A percentile compares a stretch with the other conserved stretches of the same genome.
phyloP scores from a whole-genome alignment of 2,888 invertebrate species.

The Epinotia demarniana region DNA sequence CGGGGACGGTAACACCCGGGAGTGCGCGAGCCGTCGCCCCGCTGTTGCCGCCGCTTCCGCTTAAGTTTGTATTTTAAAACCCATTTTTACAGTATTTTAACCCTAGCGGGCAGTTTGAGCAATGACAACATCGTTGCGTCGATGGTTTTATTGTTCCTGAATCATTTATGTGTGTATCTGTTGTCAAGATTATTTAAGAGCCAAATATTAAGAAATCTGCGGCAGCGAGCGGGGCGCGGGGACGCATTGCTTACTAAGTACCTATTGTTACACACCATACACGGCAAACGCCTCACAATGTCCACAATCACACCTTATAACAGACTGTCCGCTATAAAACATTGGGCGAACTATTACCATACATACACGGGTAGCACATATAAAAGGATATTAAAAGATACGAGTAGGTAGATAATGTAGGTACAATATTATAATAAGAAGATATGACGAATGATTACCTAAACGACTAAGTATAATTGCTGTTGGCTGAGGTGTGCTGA shows the following conservation, averaged over 20 bases:
- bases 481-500: background rate
- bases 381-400: slow-evolving; percentile 23
- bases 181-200: background rate
- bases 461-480: slow-evolving; percentile 9
- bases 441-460: slow-evolving; percentile 37
- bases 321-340: slow-evolving; percentile 26
- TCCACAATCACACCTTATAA: slow-evolving; percentile 36
- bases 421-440: slow-evolving; percentile 39
- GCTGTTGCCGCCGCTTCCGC: slow-evolving; percentile 39
- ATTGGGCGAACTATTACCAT: slow-evolving; percentile 31
- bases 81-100: background rate
- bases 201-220: background rate
- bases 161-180: background rate
- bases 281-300: slow-evolving; percentile 25
- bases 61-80: background rate
- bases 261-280: slow-evolving; percentile 37
- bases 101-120: background rate
- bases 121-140: background rate
- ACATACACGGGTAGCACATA: slow-evolving; percentile 34
- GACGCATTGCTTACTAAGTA: slow-evolving; percentile 42
- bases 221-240: slow-evolving; percentile 23
- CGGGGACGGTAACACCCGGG: slow-evolving; percentile 59
- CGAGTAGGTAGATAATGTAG: slow-evolving; percentile 29
- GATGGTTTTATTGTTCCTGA: background rate
- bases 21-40: slow-evolving; percentile 46